Percentiles rank a stretch among this genome's conserved stretches.
Conservation (phyloP, 1,140 invertebrate species). For the Bombus sibiricus region DNA sequence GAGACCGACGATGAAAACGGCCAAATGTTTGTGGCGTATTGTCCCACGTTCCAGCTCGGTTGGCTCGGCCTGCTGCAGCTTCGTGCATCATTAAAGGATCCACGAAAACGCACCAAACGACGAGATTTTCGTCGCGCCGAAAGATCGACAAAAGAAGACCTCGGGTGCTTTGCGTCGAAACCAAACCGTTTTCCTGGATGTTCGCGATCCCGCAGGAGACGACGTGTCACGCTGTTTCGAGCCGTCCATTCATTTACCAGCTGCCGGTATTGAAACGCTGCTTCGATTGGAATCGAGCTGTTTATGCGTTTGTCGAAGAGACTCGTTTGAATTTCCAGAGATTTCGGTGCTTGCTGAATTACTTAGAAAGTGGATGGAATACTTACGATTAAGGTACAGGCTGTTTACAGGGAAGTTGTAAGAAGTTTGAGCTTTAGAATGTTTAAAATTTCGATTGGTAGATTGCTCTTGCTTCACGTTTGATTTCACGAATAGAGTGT, state of each 20-base stretch:
- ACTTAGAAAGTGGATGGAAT: not conserved
- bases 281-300: not conserved
- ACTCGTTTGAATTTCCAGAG: not conserved
- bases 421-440: too few species aligned
- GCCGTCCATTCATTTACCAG: not conserved
- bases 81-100: conserved; percentile 42
- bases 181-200: not conserved
- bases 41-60: conserved; percentile 19
- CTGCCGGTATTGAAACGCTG: not conserved
- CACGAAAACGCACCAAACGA: conserved; percentile 18
- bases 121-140: conserved; percentile 20
- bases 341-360: not conserved
- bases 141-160: conserved; percentile 23
- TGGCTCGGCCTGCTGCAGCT: not conserved
- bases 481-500: too few species aligned
- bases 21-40: conserved; percentile 40
- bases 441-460: too few species aligned
- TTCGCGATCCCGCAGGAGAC: conserved; percentile 9
- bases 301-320: not conserved
- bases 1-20: conserved; percentile 29
- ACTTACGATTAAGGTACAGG: not conserved
- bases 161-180: not conserved
- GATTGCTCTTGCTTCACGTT: too few species aligned
- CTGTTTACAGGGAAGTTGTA: too few species aligned
- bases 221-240: too few species aligned